Percentiles rank a stretch among this genome's conserved stretches.
Conservation (phyloP, 2,888 invertebrate species). For the Pristionchus mayeri region DNA sequence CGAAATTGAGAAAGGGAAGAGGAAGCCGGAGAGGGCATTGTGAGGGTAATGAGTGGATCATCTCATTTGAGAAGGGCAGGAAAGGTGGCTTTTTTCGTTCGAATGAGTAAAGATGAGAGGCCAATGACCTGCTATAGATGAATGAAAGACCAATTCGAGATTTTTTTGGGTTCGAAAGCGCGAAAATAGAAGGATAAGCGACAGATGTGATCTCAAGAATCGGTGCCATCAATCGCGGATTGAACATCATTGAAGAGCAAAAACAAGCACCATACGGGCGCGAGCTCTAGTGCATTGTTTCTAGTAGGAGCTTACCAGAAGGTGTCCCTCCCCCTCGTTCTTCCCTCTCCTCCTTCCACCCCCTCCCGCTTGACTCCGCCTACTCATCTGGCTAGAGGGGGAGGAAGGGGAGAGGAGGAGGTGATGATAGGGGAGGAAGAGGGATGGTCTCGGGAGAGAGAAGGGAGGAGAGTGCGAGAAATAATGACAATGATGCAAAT, state of each 20-base stretch:
- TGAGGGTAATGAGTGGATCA: neutral
- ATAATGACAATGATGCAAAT: constrained; percentile 43
- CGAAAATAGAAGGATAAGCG: neutral
- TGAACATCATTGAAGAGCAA: too few relatives aligned
- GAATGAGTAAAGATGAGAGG: neutral
- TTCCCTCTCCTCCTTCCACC: neutral
- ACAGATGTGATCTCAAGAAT: neutral
- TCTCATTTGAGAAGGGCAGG: neutral
- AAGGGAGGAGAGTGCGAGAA: neutral
- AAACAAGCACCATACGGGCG: neutral
- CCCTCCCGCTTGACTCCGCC: constrained; percentile 18
- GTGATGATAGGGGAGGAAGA: neutral
- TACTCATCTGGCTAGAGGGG: constrained; percentile 9
- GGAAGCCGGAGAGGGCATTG: neutral
- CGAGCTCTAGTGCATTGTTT: constrained; percentile 9
- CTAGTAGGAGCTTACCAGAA: neutral
- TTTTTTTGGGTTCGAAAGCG: too few relatives aligned
- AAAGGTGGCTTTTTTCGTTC: neutral
- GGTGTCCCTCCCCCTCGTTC: constrained; percentile 8
- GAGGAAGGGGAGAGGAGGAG: neutral
- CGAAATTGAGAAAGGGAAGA: constrained; percentile 33
- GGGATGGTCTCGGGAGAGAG: constrained; percentile 12
- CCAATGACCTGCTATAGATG: too few relatives aligned
- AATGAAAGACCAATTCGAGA: neutral
- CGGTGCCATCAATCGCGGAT: neutral